These are phyloP conservation scores for Coracias cyanogaster DNA, from an alignment of 2,797 vertebrate species.

Conservation along the genomic window DNA sequence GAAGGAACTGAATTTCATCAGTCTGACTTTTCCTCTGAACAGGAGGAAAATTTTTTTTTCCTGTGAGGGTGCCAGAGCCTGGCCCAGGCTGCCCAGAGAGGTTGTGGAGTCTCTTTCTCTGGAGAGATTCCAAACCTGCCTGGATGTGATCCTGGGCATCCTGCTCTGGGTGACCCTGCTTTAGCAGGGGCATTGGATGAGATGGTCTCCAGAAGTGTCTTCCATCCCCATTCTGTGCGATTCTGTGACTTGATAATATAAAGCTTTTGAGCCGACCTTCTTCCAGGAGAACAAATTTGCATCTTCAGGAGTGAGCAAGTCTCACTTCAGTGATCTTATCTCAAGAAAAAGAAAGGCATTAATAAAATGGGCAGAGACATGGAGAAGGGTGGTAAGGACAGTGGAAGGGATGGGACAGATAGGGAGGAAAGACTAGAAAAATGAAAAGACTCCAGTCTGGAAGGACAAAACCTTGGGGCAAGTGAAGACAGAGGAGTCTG, in stretches of 20 bases:
- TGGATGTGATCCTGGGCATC: neutral
- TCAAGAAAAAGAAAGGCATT: neutral
- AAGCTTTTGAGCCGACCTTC: neutral
- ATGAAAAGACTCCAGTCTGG: neutral
- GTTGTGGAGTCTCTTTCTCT: neutral
- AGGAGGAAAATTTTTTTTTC: neutral
- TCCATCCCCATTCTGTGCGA: neutral
- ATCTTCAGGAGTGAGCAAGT: neutral
- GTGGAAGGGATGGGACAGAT: neutral
- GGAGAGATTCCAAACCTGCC: neutral
- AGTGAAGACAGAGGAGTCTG: neutral
- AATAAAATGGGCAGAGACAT: neutral
- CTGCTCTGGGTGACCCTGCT: neutral
- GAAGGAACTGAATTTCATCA: neutral
- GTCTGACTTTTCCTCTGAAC: neutral
- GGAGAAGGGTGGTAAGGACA: neutral
- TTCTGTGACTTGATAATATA: neutral
- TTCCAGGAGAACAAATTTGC: neutral
- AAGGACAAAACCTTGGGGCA: neutral
- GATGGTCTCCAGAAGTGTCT: neutral
- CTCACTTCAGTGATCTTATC: neutral
- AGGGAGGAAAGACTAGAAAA: neutral
- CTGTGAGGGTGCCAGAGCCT: neutral
- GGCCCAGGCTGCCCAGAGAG: neutral
- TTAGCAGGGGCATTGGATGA: neutral